Conservation (phyloP, 2,113 vertebrate species). For the Podarcis muralis region DNA sequence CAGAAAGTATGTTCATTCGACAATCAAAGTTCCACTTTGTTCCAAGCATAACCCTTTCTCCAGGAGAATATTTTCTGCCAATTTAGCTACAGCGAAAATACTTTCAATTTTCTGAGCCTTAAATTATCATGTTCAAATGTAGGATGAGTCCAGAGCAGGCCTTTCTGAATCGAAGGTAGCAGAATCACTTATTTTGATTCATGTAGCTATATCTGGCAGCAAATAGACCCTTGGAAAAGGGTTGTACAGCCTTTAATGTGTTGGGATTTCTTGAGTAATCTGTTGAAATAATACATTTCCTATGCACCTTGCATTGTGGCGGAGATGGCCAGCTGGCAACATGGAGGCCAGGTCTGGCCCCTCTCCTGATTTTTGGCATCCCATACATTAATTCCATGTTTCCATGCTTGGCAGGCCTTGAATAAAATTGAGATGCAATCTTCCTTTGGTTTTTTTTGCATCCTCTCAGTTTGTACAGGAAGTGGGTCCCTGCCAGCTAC, state of each 20-base stretch:
- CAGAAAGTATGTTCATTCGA: background rate
- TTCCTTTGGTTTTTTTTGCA: background rate
- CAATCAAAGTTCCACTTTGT: background rate
- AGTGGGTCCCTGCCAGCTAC: background rate
- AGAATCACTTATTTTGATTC: background rate
- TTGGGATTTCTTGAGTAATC: background rate
- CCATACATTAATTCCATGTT: background rate
- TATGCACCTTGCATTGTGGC: background rate
- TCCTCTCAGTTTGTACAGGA: background rate
- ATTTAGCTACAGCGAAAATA: background rate
- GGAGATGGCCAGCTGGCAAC: background rate
- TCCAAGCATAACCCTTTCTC: background rate
- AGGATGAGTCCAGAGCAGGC: background rate
- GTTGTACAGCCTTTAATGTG: background rate
- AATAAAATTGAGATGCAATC: background rate
- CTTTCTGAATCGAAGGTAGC: background rate
- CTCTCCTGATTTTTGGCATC: background rate
- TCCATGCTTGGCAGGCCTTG: background rate
- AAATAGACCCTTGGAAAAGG: background rate
- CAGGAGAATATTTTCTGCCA: background rate
- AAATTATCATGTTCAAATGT: background rate
- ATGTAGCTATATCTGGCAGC: background rate
- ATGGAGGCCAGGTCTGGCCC: background rate
- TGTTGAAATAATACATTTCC: background rate
- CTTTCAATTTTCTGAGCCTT: background rate